A percentile compares a stretch with the other conserved stretches of the same genome.
phyloP scores from a whole-genome alignment of 2,888 invertebrate species.

The Sthenelais limicola region DNA sequence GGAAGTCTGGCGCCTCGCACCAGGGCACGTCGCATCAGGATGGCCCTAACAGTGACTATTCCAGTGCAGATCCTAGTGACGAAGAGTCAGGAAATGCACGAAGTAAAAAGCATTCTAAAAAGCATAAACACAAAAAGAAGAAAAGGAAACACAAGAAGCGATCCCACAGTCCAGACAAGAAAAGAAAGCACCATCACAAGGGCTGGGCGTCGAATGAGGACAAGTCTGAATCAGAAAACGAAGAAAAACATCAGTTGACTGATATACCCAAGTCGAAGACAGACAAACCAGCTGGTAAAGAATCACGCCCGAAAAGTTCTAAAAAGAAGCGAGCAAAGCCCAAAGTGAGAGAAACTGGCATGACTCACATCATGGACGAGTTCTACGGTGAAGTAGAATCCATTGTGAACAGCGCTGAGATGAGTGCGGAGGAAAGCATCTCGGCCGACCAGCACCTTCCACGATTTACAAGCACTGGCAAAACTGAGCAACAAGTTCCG shows the following conservation, averaged over 20 bases:
- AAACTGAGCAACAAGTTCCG: background rate
- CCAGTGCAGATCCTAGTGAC: background rate
- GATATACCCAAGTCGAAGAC: too few species aligned
- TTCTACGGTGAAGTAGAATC: conserved; percentile 29
- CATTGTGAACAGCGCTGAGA: conserved; percentile 3
- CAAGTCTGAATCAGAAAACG: conserved; percentile 7
- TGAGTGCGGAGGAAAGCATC: background rate
- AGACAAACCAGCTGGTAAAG: too few species aligned
- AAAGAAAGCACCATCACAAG: background rate
- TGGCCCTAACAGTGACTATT: background rate
- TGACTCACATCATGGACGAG: conserved; percentile 32
- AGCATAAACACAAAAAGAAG: conserved; percentile 32
- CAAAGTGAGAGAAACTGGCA: conserved; percentile 5
- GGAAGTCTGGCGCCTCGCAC: too few species aligned
- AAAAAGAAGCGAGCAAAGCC: too few species aligned
- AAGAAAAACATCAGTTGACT: background rate
- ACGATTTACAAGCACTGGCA: background rate
- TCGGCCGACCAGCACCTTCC: conserved; percentile 14
- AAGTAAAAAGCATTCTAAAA: background rate
- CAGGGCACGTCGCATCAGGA: background rate
- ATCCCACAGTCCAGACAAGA: conserved; percentile 22
- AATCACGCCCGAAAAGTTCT: too few species aligned
- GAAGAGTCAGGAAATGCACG: too few species aligned
- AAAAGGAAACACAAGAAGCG: conserved; percentile 26
- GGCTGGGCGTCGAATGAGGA: background rate